Base-by-base conservation (phyloP, 2,797 vertebrate species). In the Champsocephalus esox region DNA sequence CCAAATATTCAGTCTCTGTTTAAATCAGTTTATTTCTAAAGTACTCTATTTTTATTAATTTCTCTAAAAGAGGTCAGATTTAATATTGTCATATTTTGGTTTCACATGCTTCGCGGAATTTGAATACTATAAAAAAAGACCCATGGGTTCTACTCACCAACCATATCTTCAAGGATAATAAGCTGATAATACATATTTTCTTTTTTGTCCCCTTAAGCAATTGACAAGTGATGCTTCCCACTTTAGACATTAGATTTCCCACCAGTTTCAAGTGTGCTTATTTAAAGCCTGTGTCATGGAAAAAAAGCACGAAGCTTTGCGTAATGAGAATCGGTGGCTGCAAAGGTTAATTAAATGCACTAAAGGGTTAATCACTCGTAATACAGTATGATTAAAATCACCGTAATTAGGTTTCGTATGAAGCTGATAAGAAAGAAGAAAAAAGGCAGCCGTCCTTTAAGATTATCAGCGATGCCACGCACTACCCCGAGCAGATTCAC, bases 281-380 rank as follows among this genome's bases (percentile, higher is more conserved):
- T 94, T 94, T 94, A 94, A 94, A 94, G 85, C 89, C 86, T 84
- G 72, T 87, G 88, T 87, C 87, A 87, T 77, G 77, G 59, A 86
- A 87, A 90, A 86, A 89, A 86, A 81, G 83, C 82, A 85, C 79
- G 62, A 86, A 81, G 83, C 82, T 82, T 66, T 81, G 86, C 86
- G 88, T 91, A 88, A 90, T 90, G 92, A 93, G 89, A 91, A 91
- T 92, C 87, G 54, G 57, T 87, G 87, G 91, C 85, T 92, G 85
- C 88, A 93, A 88, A 93, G 93, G 93, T 93, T 94, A 94, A 94
- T 94, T 94, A 93, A 93, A 93, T 93, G 91, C 90, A 93, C 89
- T 84, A 90, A 93, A 93, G 93, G 93, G 93, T 94, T 94, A 94
- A 94, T 94, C 93, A 93, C 91, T 93, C 79, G 68, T 94, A 91